These are phyloP conservation scores for Lucilia sericata DNA, from an alignment of 1,140 invertebrate genomes.

Conservation along the genomic window DNA sequence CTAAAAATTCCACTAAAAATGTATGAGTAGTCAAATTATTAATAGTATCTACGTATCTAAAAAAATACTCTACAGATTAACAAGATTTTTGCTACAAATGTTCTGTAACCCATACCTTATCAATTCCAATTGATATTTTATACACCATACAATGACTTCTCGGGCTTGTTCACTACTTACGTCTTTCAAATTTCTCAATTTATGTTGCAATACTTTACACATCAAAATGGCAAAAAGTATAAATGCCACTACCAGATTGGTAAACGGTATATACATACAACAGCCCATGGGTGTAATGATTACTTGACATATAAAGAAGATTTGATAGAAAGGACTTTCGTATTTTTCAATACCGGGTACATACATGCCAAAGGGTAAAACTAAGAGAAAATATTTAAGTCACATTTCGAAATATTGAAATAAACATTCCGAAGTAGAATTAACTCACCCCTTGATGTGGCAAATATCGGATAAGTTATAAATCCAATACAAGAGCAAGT, in stretches of 20 bases:
- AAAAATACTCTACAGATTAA: no score
- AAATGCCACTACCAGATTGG: constrained; percentile 61
- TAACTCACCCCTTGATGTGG: constrained; percentile 54
- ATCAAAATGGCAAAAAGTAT: constrained; percentile 61
- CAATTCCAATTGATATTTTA: constrained; percentile 58
- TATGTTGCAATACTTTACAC: constrained; percentile 58
- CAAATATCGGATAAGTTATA: constrained; percentile 61
- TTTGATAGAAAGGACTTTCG: constrained; percentile 57
- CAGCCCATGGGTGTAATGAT: constrained; percentile 64
- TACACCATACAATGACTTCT: constrained; percentile 56
- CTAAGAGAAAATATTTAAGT: constrained; percentile 46
- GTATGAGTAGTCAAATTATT: constrained; percentile 57
- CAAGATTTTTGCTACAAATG: no score
- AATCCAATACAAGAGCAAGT: constrained; percentile 59
- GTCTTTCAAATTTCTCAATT: constrained; percentile 51
- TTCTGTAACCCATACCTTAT: constrained; percentile 48
- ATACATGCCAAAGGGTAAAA: constrained; percentile 63
- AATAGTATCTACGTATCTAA: constrained; percentile 56
- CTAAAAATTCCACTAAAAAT: constrained; percentile 60
- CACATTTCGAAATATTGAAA: neutral
- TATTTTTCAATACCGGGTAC: constrained; percentile 59
- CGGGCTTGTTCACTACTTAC: constrained; percentile 46
- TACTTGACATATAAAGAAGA: constrained; percentile 59
- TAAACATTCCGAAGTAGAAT: no score
- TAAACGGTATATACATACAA: constrained; percentile 64